Evolutionary conservation across 2,797 vertebrate genomes (phyloP), one percentile per base, ranked within the genome.

Genomic region (Prunella strophiata): DNA sequence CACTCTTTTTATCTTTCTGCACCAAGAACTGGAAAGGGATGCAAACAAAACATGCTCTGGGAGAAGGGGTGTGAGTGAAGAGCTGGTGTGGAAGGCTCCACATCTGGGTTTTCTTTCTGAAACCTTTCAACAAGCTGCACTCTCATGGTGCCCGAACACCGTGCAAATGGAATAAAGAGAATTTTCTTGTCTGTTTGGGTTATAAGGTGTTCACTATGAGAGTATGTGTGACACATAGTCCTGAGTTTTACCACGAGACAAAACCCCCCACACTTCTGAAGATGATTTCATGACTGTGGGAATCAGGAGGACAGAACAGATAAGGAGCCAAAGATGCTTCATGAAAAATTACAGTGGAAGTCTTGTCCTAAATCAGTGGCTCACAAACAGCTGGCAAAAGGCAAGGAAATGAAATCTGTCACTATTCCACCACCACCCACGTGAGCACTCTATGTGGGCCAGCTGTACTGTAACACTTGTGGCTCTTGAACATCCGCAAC

Each of bases 351-450:
- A 18, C n/a, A 52, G 52, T 42, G 26, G 6, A 57, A 68, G 32
- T 26, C 30, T 77, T 89, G 36, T 40, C 30, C 72, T 62, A 52
- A 81, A 78, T n/a, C 38, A 74, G 70, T 18, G 74, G 61, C 47
- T 85, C 66, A 83, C 54, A 72, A 88, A 59, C 9, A 61, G 25
- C 29, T 73, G 81, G 45, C n/a, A 75, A 85, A 70, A 57, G 52
- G 42, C 65, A 71, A 87, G 59, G 34, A 74, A 77, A 81, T 2
- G 4, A 81, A 84, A 42, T 23, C 40, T 11, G 18, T 47, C 13
- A 6, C 45, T 70, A 7, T 38, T 70, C 6, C 45, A 48, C 15
- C 1, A 1, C 30, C 23, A 29, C 19, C 45, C 22, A 6, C 0
- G 0, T 13, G 61, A 51, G 32, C 51, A 62, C 15, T 14, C 48